A percentile compares a stretch with the other conserved stretches of the same genome.
Conservation (phyloP, 2,113 vertebrate genomes). For the Rhinopithecus roxellana region DNA sequence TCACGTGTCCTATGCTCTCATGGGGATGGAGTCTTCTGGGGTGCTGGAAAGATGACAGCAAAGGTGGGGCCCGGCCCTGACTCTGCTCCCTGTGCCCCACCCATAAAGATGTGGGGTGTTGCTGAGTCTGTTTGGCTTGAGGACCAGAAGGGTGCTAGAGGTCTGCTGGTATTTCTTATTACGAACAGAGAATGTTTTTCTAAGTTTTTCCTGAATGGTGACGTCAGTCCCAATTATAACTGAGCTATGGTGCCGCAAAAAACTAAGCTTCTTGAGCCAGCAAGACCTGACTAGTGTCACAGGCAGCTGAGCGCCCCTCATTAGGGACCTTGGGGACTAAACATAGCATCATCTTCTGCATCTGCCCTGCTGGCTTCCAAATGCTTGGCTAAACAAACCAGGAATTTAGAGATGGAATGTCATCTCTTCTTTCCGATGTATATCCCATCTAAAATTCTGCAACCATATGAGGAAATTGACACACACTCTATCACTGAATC, state of each 20-base stretch:
- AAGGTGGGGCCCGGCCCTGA: not conserved
- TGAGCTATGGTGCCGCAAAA: conserved; percentile 29
- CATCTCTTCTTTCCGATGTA: not conserved
- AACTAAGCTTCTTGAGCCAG: conserved; percentile 51
- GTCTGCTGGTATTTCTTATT: not conserved
- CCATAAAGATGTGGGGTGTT: not conserved
- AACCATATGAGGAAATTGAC: not conserved
- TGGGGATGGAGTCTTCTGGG: not conserved
- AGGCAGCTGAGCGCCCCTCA: conserved; percentile 53
- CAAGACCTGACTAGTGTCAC: conserved; percentile 29
- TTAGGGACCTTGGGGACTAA: conserved; percentile 36
- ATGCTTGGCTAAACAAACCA: not conserved
- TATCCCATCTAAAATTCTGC: not conserved
- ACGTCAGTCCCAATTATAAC: conserved; percentile 68
- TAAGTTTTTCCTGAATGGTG: conserved; percentile 26
- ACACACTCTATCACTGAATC: not conserved
- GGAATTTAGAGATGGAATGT: not conserved
- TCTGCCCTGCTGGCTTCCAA: conserved; percentile 2
- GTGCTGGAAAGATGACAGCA: not conserved
- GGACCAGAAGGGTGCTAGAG: not conserved
- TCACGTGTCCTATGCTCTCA: not conserved
- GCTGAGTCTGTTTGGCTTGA: not conserved
- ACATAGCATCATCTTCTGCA: conserved; percentile 29
- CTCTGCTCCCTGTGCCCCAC: not conserved
- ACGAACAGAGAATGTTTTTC: conserved; percentile 9